phyloP scores from a whole-genome alignment of 2,797 vertebrate species.

The Spatula versicolor region DNA sequence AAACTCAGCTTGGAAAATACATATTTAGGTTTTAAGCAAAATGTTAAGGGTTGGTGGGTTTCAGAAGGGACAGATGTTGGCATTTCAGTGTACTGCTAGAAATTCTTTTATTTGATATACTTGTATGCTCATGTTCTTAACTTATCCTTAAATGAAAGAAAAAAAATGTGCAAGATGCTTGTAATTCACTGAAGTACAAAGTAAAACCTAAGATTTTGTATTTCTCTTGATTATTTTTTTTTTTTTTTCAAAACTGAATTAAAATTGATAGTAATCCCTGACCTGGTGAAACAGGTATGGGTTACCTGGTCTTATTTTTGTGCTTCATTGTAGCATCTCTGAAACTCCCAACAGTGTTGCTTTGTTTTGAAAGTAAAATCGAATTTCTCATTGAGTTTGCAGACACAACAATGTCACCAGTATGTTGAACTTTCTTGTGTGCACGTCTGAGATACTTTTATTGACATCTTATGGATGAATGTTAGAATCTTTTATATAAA shows the following conservation, averaged over 20 bases:
- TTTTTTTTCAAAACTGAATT: not conserved
- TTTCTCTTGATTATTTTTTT: not conserved
- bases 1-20: constrained; percentile 44
- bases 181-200: constrained; percentile 13
- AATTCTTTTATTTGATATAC: constrained; percentile 33
- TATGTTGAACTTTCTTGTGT: not conserved
- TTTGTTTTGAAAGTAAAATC: not conserved
- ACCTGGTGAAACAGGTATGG: not conserved
- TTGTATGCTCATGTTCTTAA: constrained; percentile 28
- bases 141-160: constrained; percentile 7
- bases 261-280: not conserved
- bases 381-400: not conserved
- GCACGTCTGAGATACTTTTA: not conserved
- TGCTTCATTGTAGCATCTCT: not conserved
- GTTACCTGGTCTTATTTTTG: not conserved
- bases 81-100: not conserved
- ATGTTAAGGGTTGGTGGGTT: not conserved
- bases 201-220: not conserved
- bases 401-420: not conserved
- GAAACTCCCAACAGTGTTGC: not conserved
- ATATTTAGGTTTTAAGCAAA: constrained; percentile 50
- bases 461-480: not conserved
- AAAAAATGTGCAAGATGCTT: not conserved
- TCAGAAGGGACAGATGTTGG: constrained; percentile 30
- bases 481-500: not conserved